Conservation (phyloP, 2,888 invertebrate species). For the Macrosiphum euphorbiae region DNA sequence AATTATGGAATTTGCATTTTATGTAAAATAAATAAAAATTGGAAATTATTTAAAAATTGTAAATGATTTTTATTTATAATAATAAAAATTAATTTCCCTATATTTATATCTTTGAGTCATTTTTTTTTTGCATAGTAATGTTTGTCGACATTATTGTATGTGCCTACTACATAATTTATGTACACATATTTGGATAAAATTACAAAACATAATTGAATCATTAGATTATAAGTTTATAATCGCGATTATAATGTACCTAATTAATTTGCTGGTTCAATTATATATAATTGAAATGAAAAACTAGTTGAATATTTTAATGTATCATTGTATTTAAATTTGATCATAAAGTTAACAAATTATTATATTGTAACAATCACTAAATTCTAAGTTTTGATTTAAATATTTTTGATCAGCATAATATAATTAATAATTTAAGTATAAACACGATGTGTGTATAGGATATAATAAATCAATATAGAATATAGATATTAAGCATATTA, state of each 20-base stretch:
- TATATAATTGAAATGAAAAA: background rate
- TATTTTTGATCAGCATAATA: background rate
- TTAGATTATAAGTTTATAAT: background rate
- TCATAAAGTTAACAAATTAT: background rate
- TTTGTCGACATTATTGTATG: background rate
- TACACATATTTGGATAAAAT: background rate
- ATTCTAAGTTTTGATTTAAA: background rate
- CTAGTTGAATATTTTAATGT: background rate
- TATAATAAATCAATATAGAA: background rate
- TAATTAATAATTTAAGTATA: background rate
- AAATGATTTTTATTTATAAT: background rate
- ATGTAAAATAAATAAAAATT: too few relatives aligned
- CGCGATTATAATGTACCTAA: background rate
- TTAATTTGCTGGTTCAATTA: background rate
- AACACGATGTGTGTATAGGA: background rate
- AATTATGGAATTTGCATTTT: too few relatives aligned
- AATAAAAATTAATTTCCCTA: background rate
- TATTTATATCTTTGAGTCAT: background rate
- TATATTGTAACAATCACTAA: background rate
- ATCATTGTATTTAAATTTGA: background rate
- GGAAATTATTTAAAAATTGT: background rate
- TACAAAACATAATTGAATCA: background rate
- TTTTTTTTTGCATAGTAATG: background rate
- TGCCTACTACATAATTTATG: background rate
- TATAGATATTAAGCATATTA: background rate